Conservation (phyloP, 2,797 vertebrate genomes). For the Anniella stebbinsi region DNA sequence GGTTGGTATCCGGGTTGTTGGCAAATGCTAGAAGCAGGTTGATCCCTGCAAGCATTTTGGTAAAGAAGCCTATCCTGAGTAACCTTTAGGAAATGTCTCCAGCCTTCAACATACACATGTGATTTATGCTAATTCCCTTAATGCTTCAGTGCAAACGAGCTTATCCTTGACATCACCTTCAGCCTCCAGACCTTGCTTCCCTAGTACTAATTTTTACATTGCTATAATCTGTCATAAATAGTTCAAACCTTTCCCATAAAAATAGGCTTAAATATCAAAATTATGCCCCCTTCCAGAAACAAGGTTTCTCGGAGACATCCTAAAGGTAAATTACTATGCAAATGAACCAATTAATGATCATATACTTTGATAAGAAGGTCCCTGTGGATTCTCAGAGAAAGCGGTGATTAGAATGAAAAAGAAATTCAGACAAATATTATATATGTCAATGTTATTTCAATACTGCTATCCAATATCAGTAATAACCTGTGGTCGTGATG, state of each 20-base stretch:
- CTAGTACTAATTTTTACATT: neutral
- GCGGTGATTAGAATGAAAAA: neutral
- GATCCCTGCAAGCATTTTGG: constrained; percentile 33
- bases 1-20: neutral
- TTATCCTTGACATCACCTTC: constrained; percentile 43
- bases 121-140: constrained; percentile 60
- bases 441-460: fast-evolving
- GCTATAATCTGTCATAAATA: constrained; percentile 10
- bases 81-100: constrained; percentile 62
- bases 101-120: constrained; percentile 47
- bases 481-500: neutral
- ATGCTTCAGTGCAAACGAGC: neutral
- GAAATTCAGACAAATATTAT: neutral
- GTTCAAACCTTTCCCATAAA: constrained; percentile 17
- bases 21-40: constrained; percentile 33
- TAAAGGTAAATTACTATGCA: neutral
- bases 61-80: constrained; percentile 37
- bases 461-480: neutral
- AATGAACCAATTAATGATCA: neutral
- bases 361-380: neutral
- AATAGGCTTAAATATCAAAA: constrained; percentile 13
- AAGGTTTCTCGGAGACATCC: constrained; percentile 1
- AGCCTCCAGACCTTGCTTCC: constrained; percentile 43
- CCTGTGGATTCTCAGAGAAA: neutral
- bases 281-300: fast-evolving